Percentiles rank a stretch among this genome's conserved stretches.
Conservation (phyloP, 2,888 invertebrate species). For the Hirtodrosophila confusa region DNA sequence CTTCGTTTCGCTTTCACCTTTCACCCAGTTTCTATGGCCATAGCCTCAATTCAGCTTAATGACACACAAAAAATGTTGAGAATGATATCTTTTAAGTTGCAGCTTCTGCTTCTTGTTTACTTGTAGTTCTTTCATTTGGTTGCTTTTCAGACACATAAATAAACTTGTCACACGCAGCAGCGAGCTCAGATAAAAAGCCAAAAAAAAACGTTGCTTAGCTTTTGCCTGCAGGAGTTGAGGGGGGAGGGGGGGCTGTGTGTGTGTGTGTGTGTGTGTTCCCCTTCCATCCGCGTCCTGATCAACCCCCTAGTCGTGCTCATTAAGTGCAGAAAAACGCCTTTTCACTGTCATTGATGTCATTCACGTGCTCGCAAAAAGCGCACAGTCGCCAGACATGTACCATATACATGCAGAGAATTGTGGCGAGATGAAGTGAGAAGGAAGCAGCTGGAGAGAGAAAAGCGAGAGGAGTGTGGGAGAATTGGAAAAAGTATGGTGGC, state of each 20-base stretch:
- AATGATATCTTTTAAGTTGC: slow-evolving; percentile 64
- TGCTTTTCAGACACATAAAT: slow-evolving; percentile 73
- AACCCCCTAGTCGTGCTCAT: slow-evolving; percentile 56
- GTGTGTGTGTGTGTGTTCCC: slow-evolving; percentile 7
- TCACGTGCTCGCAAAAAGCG: slow-evolving; percentile 67
- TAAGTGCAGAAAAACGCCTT: slow-evolving; percentile 77
- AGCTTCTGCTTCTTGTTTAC: slow-evolving; percentile 26
- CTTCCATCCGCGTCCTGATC: slow-evolving; percentile 15
- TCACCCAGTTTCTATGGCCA: slow-evolving; percentile 55
- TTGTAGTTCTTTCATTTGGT: slow-evolving; percentile 36
- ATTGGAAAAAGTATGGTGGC: slow-evolving; percentile 3
- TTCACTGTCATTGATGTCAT: slow-evolving; percentile 77
- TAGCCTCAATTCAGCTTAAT: slow-evolving; percentile 46
- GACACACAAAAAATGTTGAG: slow-evolving; percentile 51
- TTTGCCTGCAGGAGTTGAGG: slow-evolving; percentile 1
- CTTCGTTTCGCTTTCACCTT: slow-evolving; percentile 23
- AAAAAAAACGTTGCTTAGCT: slow-evolving; percentile 55
- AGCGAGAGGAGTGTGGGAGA: background rate
- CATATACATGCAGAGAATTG: slow-evolving; percentile 13
- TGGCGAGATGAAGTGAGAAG: slow-evolving; percentile 8
- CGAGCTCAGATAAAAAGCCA: slow-evolving; percentile 58
- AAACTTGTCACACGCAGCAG: slow-evolving; percentile 68
- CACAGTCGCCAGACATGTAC: slow-evolving; percentile 38
- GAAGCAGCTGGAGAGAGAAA: background rate
- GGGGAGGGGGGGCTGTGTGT: slow-evolving; percentile 7